These are phyloP conservation scores for Machaerirhynchus nigripectus DNA, from an alignment of 2,113 vertebrate genomes.

Conservation along the genomic window DNA sequence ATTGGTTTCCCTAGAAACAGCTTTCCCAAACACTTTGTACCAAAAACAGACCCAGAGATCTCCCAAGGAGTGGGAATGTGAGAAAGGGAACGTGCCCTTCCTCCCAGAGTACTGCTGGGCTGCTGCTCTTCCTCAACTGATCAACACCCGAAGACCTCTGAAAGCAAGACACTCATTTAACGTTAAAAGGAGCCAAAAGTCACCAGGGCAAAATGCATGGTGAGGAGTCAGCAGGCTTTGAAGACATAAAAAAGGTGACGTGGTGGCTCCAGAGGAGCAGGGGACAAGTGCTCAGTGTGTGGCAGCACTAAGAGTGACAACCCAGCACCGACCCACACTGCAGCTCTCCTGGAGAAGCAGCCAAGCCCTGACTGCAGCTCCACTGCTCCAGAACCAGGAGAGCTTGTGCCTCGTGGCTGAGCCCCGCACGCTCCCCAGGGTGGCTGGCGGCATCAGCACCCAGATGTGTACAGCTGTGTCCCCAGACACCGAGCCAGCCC, in stretches of 20 bases:
- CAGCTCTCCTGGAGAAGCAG: background rate
- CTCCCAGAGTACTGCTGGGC: background rate
- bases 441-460: background rate
- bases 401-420: background rate
- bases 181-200: background rate
- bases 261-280: background rate
- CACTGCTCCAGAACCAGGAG: background rate
- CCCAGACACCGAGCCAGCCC: background rate
- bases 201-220: background rate
- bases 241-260: background rate
- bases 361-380: background rate
- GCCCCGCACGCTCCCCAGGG: accelerated
- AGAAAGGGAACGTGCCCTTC: background rate
- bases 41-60: background rate
- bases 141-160: background rate
- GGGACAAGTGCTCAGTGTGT: background rate
- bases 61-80: background rate
- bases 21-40: background rate
- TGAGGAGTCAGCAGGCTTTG: background rate
- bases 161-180: background rate
- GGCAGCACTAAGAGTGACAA: background rate
- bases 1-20: background rate
- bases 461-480: background rate
- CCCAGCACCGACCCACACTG: background rate
- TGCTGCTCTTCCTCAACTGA: background rate